These are phyloP conservation scores for Tigriopus japonicus DNA, from an alignment of 1,140 invertebrate species.

Conservation along the genomic window DNA sequence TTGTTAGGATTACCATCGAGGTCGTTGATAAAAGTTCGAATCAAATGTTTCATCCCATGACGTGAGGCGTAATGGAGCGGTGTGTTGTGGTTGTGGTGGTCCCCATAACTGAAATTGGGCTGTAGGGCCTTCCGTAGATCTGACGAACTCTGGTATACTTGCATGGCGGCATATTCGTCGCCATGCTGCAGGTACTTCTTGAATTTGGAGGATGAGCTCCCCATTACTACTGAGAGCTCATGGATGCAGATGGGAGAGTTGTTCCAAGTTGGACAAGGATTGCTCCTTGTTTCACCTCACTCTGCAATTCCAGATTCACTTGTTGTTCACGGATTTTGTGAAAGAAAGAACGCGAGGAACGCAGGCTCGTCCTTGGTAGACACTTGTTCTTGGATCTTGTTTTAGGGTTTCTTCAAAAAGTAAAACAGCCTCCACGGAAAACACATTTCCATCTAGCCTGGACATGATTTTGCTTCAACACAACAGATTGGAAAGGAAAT, in stretches of 20 bases:
- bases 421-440: neutral
- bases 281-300: neutral
- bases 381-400: neutral
- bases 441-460: too few relatives aligned
- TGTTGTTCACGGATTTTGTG: neutral
- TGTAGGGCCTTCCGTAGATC: slow-evolving; percentile 44
- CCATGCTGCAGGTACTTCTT: slow-evolving; percentile 49
- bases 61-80: slow-evolving; percentile 44
- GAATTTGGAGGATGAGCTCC: slow-evolving; percentile 46
- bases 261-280: neutral
- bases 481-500: too few relatives aligned
- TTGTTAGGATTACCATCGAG: slow-evolving; percentile 47
- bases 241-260: neutral
- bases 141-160: slow-evolving; percentile 38
- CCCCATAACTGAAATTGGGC: slow-evolving; percentile 46
- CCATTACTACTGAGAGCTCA: slow-evolving; percentile 29
- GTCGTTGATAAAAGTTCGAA: slow-evolving; percentile 43
- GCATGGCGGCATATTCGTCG: slow-evolving; percentile 47
- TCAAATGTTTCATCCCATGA: slow-evolving; percentile 44
- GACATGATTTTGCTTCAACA: too few relatives aligned
- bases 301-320: neutral
- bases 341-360: neutral
- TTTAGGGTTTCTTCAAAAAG: neutral
- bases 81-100: slow-evolving; percentile 44
- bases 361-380: neutral